Percentiles rank a stretch among this genome's conserved stretches.
Evolutionary conservation across 2,113 vertebrate species (phyloP).

Genomic region (Sylvicapra grimmia): DNA sequence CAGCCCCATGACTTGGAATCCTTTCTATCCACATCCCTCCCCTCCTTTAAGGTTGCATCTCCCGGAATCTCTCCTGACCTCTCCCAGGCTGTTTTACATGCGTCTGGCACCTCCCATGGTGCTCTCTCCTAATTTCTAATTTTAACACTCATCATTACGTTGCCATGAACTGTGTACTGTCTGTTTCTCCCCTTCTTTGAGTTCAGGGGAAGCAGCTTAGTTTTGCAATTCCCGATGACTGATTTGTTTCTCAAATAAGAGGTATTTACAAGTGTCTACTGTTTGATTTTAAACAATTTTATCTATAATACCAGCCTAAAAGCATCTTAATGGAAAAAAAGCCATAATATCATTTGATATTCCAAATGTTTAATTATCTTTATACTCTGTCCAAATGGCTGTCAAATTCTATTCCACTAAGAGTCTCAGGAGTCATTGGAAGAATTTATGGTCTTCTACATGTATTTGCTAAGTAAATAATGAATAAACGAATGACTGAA

Average conservation of each 20-base stretch:
- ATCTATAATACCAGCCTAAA: neutral
- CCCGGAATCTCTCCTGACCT: neutral
- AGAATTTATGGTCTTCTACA: neutral
- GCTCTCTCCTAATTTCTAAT: neutral
- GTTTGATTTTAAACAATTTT: neutral
- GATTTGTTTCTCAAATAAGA: neutral
- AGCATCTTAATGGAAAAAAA: neutral
- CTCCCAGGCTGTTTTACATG: neutral
- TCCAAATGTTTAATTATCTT: neutral
- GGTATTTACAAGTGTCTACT: neutral
- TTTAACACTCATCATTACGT: neutral
- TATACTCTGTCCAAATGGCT: neutral
- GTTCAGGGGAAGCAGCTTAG: neutral
- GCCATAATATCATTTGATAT: neutral
- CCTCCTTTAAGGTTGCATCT: neutral
- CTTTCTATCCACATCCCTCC: neutral
- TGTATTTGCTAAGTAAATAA: neutral
- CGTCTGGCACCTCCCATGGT: rapidly evolving
- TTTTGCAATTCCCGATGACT: neutral
- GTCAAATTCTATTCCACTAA: neutral
- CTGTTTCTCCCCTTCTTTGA: neutral
- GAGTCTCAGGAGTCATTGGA: neutral
- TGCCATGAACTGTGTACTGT: neutral
- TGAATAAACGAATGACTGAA: neutral
- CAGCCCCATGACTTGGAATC: neutral